These are phyloP conservation scores for Solenopsis invicta DNA, from an alignment of 1,140 invertebrate genomes.

Conservation along the genomic window DNA sequence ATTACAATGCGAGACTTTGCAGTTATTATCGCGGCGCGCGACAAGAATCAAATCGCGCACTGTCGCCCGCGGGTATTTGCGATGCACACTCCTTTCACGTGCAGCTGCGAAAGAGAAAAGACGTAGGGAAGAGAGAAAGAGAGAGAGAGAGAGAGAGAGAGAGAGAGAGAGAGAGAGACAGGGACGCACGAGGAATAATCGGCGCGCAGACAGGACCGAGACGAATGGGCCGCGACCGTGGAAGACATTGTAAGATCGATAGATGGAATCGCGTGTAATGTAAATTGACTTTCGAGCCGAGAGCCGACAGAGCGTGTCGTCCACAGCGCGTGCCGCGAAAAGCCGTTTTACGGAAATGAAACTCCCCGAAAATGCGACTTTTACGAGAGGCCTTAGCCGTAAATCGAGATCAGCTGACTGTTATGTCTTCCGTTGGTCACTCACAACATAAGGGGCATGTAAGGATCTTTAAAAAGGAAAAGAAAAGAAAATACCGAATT, in stretches of 20 bases:
- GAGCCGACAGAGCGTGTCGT: constrained; percentile 51
- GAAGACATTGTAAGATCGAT: constrained; percentile 77
- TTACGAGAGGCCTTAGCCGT: constrained; percentile 19
- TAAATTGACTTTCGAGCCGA: constrained; percentile 70
- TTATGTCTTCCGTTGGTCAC: background rate
- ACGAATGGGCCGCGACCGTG: constrained; percentile 71
- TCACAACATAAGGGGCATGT: too few relatives aligned
- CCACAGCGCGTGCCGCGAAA: constrained; percentile 48
- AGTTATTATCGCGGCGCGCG: constrained; percentile 69
- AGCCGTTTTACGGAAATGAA: constrained; percentile 32
- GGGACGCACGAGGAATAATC: constrained; percentile 72
- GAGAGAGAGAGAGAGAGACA: background rate
- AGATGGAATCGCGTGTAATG: constrained; percentile 78
- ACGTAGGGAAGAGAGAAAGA: background rate
- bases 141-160: too few relatives aligned
- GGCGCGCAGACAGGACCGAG: constrained; percentile 73
- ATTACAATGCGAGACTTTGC: constrained; percentile 63
- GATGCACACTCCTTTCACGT: constrained; percentile 47
- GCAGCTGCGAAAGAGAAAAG: constrained; percentile 43
- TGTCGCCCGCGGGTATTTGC: constrained; percentile 56
- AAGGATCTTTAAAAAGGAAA: background rate
- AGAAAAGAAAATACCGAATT: background rate
- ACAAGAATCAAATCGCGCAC: constrained; percentile 70
- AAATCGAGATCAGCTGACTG: constrained; percentile 19
- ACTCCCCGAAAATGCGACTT: constrained; percentile 23